A percentile compares a stretch with the other conserved stretches of the same genome.
These are phyloP conservation scores for Deilephila elpenor DNA, from an alignment of 2,888 invertebrate genomes.

Conservation along the genomic window DNA sequence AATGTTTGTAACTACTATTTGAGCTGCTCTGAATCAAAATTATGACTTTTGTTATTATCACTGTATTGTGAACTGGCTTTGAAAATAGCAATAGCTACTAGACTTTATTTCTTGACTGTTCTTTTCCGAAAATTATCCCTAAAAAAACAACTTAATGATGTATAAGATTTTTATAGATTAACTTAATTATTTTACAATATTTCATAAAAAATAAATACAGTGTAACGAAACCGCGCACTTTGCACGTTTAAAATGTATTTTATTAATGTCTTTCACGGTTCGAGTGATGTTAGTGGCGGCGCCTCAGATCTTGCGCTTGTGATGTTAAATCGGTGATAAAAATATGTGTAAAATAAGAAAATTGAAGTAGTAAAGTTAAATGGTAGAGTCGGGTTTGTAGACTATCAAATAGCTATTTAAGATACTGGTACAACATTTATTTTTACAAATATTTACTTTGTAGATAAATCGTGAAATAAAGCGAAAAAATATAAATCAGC, in stretches of 20 bases:
- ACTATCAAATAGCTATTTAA: not conserved
- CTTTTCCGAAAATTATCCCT: too few species aligned
- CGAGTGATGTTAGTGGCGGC: not conserved
- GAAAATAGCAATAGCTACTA: too few species aligned
- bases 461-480: too few species aligned
- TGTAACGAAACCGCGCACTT: slow-evolving; percentile 15
- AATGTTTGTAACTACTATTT: too few species aligned
- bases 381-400: not conserved
- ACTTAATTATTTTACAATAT: not conserved
- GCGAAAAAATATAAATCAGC: too few species aligned
- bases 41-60: too few species aligned
- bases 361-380: not conserved
- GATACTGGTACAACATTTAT: not conserved
- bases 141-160: too few species aligned
- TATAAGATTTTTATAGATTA: too few species aligned
- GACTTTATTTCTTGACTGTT: too few species aligned
- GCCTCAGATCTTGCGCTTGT: not conserved
- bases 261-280: slow-evolving; percentile 5
- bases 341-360: not conserved
- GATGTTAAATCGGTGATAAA: not conserved
- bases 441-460: not conserved
- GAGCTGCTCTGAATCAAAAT: too few species aligned
- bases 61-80: too few species aligned
- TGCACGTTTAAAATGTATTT: slow-evolving; percentile 4
- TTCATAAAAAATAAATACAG: slow-evolving; percentile 25